Conservation (phyloP, 1,140 invertebrate species). For the Zaprionus ghesquierei region DNA sequence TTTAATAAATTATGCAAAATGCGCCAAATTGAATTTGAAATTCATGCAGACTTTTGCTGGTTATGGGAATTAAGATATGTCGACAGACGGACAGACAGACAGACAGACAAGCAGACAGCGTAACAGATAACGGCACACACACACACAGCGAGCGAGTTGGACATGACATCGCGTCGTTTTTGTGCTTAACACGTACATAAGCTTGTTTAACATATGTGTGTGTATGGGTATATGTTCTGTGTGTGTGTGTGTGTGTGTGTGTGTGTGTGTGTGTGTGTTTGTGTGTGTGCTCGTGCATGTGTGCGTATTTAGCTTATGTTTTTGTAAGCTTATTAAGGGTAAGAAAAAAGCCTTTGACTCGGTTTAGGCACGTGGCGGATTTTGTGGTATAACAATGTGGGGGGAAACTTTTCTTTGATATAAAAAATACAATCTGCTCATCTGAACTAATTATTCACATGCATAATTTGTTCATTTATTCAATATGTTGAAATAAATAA, state of each 20-base stretch:
- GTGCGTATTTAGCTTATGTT: not conserved
- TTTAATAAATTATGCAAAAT: constrained; percentile 81
- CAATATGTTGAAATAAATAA: no score
- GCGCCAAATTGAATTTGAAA: constrained; percentile 81
- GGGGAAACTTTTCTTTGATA: not conserved
- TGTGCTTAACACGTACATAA: constrained; percentile 15
- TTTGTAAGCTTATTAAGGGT: not conserved
- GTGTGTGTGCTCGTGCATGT: no score
- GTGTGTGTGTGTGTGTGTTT: not conserved
- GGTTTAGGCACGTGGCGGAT: not conserved
- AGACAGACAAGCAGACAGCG: not conserved
- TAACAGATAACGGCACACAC: constrained; percentile 11
- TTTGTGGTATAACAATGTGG: not conserved
- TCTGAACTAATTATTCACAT: no score
- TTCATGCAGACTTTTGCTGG: constrained; percentile 76
- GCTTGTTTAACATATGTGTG: constrained; percentile 17
- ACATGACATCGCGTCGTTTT: constrained; percentile 20
- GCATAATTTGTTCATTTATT: no score
- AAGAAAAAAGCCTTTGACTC: not conserved
- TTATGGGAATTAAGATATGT: constrained; percentile 80
- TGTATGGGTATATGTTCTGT: no score
- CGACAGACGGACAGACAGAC: constrained; percentile 45
- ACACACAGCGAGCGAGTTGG: not conserved
- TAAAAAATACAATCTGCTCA: no score
- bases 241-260: not conserved